phyloP scores from a whole-genome alignment of 1,140 invertebrate species.

The Drosophila kurseongensis region DNA sequence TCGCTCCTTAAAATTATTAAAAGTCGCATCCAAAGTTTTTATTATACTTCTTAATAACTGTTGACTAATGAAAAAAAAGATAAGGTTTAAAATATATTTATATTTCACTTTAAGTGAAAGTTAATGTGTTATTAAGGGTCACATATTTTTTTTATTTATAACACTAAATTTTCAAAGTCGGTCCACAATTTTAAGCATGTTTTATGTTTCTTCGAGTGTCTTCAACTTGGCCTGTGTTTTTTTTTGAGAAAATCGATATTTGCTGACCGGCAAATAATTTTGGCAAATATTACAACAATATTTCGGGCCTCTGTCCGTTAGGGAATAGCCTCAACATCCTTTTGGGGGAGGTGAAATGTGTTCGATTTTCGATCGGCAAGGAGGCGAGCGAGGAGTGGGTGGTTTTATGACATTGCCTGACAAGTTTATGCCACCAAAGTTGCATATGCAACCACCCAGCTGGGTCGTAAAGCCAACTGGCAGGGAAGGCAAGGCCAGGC shows the following conservation, averaged over 20 bases:
- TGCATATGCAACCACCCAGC: slow-evolving; percentile 48
- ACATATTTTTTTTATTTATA: no score
- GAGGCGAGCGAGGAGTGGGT: slow-evolving; percentile 7
- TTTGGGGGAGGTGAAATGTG: background rate
- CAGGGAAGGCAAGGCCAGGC: slow-evolving; percentile 1
- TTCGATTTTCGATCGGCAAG: slow-evolving; percentile 16
- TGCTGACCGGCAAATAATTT: slow-evolving; percentile 44
- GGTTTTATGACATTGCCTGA: slow-evolving; percentile 72
- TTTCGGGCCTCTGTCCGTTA: slow-evolving; percentile 7
- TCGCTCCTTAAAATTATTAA: no score
- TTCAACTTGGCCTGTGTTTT: no score
- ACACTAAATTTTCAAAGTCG: no score
- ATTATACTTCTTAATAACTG: no score
- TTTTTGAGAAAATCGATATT: slow-evolving; percentile 18
- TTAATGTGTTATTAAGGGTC: no score
- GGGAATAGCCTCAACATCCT: slow-evolving; percentile 14
- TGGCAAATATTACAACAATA: slow-evolving; percentile 49
- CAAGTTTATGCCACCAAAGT: slow-evolving; percentile 67
- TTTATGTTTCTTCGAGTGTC: background rate
- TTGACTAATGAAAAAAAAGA: no score
- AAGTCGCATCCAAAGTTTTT: no score
- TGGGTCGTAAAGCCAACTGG: slow-evolving; percentile 68
- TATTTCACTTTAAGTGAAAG: no score
- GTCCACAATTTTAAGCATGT: no score
- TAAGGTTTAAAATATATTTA: no score